phyloP scores from a whole-genome alignment of 2,113 vertebrate species.

The Lipotes vexillifer region DNA sequence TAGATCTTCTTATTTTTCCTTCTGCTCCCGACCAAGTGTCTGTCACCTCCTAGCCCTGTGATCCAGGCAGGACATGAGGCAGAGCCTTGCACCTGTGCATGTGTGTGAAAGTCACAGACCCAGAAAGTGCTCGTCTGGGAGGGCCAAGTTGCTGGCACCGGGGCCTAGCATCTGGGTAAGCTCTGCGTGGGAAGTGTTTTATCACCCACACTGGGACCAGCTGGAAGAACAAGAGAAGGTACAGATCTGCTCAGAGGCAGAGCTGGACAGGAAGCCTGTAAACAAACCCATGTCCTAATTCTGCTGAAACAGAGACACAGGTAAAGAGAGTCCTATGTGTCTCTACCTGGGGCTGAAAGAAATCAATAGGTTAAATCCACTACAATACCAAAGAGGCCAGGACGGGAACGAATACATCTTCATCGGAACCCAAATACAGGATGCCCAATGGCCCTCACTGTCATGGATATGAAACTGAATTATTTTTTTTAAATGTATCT shows the following conservation, averaged over 20 bases:
- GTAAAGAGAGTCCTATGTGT: not conserved
- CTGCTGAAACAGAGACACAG: not conserved
- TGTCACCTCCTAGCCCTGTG: not conserved
- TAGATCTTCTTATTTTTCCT: not conserved
- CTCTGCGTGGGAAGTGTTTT: not conserved
- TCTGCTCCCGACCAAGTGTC: not conserved
- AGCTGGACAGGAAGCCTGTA: not conserved
- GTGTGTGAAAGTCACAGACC: not conserved
- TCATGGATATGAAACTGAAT: not conserved
- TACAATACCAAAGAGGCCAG: not conserved
- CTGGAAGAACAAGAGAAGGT: not conserved
- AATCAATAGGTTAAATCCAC: not conserved
- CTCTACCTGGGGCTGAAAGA: not conserved
- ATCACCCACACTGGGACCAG: not conserved
- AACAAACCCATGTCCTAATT: not conserved
- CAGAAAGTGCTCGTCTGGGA: rapidly evolving
- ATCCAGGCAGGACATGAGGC: not conserved
- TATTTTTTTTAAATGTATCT: not conserved
- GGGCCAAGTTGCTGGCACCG: not conserved
- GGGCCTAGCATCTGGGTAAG: too few relatives aligned
- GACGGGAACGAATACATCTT: not conserved
- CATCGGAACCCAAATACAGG: not conserved
- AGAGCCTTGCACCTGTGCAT: rapidly evolving
- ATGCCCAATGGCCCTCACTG: rapidly evolving
- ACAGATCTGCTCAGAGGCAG: not conserved